Conservation (phyloP, 1,140 invertebrate species). For the Papilio machaon region DNA sequence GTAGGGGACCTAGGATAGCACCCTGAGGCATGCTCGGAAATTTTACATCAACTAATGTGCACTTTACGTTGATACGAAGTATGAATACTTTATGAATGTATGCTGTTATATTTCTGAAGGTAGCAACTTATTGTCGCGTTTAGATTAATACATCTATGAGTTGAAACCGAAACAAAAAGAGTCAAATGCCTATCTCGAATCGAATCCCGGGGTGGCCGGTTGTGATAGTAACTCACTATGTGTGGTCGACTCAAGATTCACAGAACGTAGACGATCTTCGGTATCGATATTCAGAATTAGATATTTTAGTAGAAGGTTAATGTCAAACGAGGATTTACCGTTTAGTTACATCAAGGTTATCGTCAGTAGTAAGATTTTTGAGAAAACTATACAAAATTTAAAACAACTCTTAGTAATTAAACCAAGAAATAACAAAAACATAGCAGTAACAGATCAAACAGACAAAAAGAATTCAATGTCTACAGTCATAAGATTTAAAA, state of each 20-base stretch:
- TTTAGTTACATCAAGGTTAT: background rate
- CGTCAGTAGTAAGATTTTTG: background rate
- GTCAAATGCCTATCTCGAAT: background rate
- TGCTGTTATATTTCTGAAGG: background rate
- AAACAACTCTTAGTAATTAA: background rate
- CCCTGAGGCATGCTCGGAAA: conserved; percentile 60
- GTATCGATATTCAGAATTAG: background rate
- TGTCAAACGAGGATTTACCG: no score
- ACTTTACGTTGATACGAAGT: conserved; percentile 28
- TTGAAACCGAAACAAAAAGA: background rate
- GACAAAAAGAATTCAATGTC: conserved; percentile 22
- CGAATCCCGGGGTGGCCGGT: background rate
- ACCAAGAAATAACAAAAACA: conserved; percentile 50
- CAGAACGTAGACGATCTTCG: background rate
- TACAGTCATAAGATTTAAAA: conserved; percentile 41
- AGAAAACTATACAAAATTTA: background rate
- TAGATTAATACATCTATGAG: background rate
- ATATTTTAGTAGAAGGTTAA: background rate
- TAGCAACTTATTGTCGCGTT: background rate
- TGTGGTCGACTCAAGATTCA: background rate
- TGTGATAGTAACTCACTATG: background rate
- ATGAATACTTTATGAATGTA: conserved; percentile 35
- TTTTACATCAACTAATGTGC: conserved; percentile 52
- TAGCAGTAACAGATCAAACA: conserved; percentile 27
- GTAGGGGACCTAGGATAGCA: conserved; percentile 52